phyloP scores from a whole-genome alignment of 2,113 vertebrate species.

The Paracanthobrama guichenoti region DNA sequence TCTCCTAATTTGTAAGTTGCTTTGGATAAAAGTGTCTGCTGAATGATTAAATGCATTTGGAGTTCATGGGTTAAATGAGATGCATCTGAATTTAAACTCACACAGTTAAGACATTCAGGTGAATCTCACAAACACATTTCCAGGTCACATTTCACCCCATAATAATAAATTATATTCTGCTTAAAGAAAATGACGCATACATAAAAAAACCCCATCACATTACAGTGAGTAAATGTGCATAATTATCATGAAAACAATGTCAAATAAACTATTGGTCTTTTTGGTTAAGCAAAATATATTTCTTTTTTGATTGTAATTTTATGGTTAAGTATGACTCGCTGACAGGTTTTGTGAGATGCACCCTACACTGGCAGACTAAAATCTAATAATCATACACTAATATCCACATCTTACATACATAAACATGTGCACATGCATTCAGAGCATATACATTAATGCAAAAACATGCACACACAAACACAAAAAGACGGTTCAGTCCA shows the following conservation, averaged over 20 bases:
- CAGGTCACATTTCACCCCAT: neutral
- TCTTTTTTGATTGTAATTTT: neutral
- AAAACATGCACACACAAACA: constrained; percentile 27
- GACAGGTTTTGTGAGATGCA: constrained; percentile 16
- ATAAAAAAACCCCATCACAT: neutral
- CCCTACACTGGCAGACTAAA: neutral
- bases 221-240: no score
- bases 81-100: neutral
- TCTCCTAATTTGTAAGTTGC: no score
- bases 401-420: neutral
- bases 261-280: no score
- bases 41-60: neutral
- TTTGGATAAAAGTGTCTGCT: no score
- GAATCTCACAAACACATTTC: neutral
- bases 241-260: no score
- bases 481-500: neutral
- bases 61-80: neutral
- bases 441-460: neutral
- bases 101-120: neutral
- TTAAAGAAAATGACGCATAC: neutral
- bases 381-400: neutral
- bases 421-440: constrained; percentile 16
- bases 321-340: neutral
- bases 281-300: no score
- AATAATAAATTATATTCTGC: neutral